Conservation (phyloP, 1,140 invertebrate species). For the Drosophila grimshawi region DNA sequence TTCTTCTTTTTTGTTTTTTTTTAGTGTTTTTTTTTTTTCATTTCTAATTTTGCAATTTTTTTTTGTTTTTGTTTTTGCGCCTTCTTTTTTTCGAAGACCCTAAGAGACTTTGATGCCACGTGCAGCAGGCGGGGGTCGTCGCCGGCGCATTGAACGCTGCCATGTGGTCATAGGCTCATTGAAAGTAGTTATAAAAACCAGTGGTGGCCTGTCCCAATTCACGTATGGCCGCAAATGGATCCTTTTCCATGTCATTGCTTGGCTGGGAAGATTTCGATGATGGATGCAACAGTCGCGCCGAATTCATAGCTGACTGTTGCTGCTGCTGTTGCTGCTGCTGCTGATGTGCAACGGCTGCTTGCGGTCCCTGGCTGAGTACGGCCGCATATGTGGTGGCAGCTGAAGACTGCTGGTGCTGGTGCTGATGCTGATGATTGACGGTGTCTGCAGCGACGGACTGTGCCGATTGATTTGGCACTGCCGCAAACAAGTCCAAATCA, state of each 20-base stretch:
- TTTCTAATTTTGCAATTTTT: constrained; percentile 48
- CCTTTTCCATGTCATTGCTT: constrained; percentile 69
- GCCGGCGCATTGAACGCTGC: constrained; percentile 14
- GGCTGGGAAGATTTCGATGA: constrained; percentile 49
- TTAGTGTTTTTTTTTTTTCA: constrained; percentile 46
- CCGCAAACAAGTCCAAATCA: constrained; percentile 74
- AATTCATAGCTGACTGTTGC: constrained; percentile 28
- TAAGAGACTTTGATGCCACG: constrained; percentile 58
- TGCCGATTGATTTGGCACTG: constrained; percentile 25
- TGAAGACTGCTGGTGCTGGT: constrained; percentile 46
- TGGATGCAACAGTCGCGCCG: constrained; percentile 30
- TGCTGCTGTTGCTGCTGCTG: constrained; percentile 44
- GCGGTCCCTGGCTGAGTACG: constrained; percentile 84
- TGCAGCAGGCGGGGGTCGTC: constrained; percentile 42
- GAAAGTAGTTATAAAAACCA: constrained; percentile 84
- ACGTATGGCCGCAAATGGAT: constrained; percentile 84
- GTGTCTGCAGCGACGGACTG: constrained; percentile 29
- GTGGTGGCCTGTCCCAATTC: constrained; percentile 83
- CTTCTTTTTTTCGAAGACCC: constrained; percentile 44
- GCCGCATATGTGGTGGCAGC: constrained; percentile 85
- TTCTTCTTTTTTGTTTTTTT: constrained; percentile 57
- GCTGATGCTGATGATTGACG: constrained; percentile 57
- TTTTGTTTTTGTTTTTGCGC: constrained; percentile 47
- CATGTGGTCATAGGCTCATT: constrained; percentile 54
- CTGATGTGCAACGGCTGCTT: constrained; percentile 43